Evolutionary conservation across 2,888 invertebrate species (phyloP).

Genomic region (Ceraclea dissimilis): DNA sequence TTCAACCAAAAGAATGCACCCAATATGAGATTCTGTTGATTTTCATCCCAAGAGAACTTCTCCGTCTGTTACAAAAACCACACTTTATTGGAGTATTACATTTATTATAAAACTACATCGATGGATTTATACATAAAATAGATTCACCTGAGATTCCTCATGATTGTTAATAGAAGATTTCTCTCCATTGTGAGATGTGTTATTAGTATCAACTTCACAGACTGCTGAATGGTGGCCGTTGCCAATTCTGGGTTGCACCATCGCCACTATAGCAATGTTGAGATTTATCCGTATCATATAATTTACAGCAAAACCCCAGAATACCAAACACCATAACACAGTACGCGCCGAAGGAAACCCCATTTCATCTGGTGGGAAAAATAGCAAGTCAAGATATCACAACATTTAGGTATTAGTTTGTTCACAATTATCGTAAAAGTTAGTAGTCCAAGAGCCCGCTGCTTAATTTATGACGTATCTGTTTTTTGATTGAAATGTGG

Average conservation of each 20-base stretch:
- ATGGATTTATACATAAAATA: no score
- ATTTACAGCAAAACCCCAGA: conserved; percentile 59
- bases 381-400: no score
- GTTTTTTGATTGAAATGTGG: no score
- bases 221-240: not conserved
- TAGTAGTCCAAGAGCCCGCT: no score
- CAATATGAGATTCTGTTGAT: conserved; percentile 54
- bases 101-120: no score
- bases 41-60: conserved; percentile 55
- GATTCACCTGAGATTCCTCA: not conserved
- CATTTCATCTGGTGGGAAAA: conserved; percentile 29
- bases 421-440: not conserved
- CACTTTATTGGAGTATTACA: not conserved
- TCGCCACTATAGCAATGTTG: conserved; percentile 61
- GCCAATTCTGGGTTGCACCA: conserved; percentile 37
- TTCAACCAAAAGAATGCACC: conserved; percentile 69
- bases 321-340: conserved; percentile 57
- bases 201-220: not conserved
- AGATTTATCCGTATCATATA: conserved; percentile 62
- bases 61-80: conserved; percentile 26
- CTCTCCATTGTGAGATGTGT: not conserved
- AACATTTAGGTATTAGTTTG: not conserved
- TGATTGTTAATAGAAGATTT: not conserved
- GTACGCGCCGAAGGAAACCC: conserved; percentile 31
- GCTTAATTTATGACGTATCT: no score